Base-by-base conservation (phyloP, 1,140 invertebrate species). In the Phthorimaea operculella region DNA sequence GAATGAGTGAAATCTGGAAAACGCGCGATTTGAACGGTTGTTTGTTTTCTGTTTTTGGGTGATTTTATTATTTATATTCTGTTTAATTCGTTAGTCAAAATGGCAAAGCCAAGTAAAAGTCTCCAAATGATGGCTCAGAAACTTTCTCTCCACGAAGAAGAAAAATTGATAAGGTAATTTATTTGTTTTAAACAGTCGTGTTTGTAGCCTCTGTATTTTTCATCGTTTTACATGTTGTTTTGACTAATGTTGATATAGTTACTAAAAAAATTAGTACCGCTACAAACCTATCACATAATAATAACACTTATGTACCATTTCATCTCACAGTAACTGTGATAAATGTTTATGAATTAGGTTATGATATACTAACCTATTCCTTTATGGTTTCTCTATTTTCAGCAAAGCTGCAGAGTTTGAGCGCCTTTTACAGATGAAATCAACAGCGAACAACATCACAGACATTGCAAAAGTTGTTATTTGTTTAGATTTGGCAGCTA, bases 381-480 rank as follows among this genome's bases (percentile, higher is more conserved):
- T 34, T 39, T 39, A 9, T 39, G 10, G 10, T 39, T 39, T n/a
- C n/a, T 39, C 36, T 2, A 12, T 9, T 39, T 39, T 39, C 21
- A 84, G 81, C 17, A 84, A 84, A 70, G 81, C 81, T 45, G 79
- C 74, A 10, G 81, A 82, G 54, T 76, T 79, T 54, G 72, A 81
- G 44, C 59, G 81, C n/a, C 60, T 84, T 6, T 54, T 84, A 17
- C 74, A 79, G 58, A 72, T 72, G 0, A 81, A 76, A 57, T 67
- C 68, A 0, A 66, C 60, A 11, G 70, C 77, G 8, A 75, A 63
- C 42, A 79, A 70, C 28, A 70, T 84, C 21, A 75, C 70, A 14
- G 81, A 81, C n/a, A 79, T 70, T 0, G 74, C 73, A 50, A 84
- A 79, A 72, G 58, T 72, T 48, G 76, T 81, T 8, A 76, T 82